Evolutionary conservation across 2,888 invertebrate genomes (phyloP).

Genomic region (Tachystola acroxantha): DNA sequence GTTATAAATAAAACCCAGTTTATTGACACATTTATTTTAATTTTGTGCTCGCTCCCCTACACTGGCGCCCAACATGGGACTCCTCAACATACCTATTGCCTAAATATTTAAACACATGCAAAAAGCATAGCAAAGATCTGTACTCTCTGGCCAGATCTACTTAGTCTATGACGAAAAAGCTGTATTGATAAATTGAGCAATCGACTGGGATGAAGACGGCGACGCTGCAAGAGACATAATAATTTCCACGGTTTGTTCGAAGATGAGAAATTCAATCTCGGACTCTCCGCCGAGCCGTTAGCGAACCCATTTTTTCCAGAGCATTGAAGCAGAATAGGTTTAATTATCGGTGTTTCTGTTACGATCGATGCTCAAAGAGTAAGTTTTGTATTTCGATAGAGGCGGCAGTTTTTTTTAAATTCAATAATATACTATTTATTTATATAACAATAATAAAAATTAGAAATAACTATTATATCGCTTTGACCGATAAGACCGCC

Average conservation of each 20-base stretch:
- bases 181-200: conserved; percentile 75
- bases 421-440: too few relatives aligned
- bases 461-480: too few relatives aligned
- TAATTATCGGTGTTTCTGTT: neutral
- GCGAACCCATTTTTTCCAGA: conserved; percentile 3
- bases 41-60: too few relatives aligned
- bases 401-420: too few relatives aligned
- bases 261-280: conserved; percentile 61
- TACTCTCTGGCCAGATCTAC: conserved; percentile 8
- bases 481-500: too few relatives aligned
- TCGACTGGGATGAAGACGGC: conserved; percentile 57
- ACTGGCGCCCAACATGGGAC: too few relatives aligned
- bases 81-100: too few relatives aligned
- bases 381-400: neutral
- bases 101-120: too few relatives aligned
- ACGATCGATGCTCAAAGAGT: neutral
- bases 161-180: conserved; percentile 36
- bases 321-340: neutral
- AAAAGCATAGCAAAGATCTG: too few relatives aligned
- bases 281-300: conserved; percentile 7
- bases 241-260: conserved; percentile 52
- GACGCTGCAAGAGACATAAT: conserved; percentile 65
- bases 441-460: too few relatives aligned
- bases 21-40: too few relatives aligned
- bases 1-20: too few relatives aligned